A percentile compares a stretch with the other conserved stretches of the same genome.
Conservation (phyloP, 2,797 vertebrate species). For the Enoplosus armatus region DNA sequence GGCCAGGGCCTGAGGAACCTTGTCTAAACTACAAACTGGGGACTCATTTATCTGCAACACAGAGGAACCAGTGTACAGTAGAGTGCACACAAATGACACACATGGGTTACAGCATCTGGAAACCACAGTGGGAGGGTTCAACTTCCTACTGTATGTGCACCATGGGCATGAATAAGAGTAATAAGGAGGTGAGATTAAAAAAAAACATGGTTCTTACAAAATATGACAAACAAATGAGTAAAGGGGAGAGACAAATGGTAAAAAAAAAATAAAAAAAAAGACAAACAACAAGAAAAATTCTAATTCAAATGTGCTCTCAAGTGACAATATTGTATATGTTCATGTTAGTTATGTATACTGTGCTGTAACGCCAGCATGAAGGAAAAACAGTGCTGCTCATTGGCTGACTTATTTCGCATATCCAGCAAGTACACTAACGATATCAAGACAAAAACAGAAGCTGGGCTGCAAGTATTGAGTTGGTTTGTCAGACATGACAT, state of each 20-base stretch:
- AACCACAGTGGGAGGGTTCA: conserved; percentile 38
- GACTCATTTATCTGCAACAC: conserved; percentile 87
- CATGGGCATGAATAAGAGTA: neutral
- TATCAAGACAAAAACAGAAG: neutral
- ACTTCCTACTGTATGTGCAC: conserved; percentile 26
- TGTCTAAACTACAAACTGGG: conserved; percentile 87
- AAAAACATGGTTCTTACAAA: neutral
- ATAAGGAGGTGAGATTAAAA: neutral
- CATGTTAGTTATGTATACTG: neutral
- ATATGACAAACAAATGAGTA: neutral
- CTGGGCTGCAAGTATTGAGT: neutral
- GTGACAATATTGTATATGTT: neutral
- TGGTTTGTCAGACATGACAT: neutral
- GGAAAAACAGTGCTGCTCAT: neutral
- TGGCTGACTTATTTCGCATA: neutral
- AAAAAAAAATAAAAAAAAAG: neutral
- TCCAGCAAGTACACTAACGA: neutral
- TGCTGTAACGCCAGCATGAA: conserved; percentile 7
- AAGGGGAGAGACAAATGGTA: neutral
- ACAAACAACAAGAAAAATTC: neutral
- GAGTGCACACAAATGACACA: conserved; percentile 66
- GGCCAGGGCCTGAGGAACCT: conserved; percentile 80
- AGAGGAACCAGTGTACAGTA: conserved; percentile 83
- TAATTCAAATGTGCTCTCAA: neutral
- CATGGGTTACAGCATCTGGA: conserved; percentile 58